A percentile compares a stretch with the other conserved stretches of the same genome.
Evolutionary conservation across 2,888 invertebrate genomes (phyloP).

Genomic region (Chironomus tentans): DNA sequence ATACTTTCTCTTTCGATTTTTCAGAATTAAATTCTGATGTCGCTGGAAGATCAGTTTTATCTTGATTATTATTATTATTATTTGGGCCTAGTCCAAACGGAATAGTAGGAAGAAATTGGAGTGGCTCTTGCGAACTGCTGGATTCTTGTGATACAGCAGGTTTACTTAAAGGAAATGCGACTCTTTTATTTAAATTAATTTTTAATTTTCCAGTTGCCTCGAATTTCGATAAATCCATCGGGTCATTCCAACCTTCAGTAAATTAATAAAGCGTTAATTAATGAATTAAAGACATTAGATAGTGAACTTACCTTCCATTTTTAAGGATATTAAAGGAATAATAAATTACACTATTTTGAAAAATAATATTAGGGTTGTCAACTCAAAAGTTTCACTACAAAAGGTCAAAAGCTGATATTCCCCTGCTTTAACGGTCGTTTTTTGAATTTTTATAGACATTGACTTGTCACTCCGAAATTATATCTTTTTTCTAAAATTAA

Average conservation of each 20-base stretch:
- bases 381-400: no score
- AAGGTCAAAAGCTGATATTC: no score
- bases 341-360: no score
- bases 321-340: no score
- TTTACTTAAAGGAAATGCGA: slow-evolving; percentile 13
- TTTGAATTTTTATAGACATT: no score
- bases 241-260: slow-evolving; percentile 17
- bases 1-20: not conserved
- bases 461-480: no score
- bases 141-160: not conserved
- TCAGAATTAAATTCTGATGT: not conserved
- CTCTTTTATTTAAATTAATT: slow-evolving; percentile 18
- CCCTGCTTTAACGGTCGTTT: no score
- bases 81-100: not conserved
- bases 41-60: not conserved
- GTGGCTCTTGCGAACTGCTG: not conserved
- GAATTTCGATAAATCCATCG: not conserved
- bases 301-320: no score
- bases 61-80: not conserved
- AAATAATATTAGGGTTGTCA: no score
- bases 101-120: not conserved
- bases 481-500: no score
- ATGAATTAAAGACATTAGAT: no score
- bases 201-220: slow-evolving; percentile 12
- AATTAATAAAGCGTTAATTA: not conserved